Evolutionary conservation across 2,113 vertebrate species (phyloP).

Genomic region (Tachycineta bicolor): DNA sequence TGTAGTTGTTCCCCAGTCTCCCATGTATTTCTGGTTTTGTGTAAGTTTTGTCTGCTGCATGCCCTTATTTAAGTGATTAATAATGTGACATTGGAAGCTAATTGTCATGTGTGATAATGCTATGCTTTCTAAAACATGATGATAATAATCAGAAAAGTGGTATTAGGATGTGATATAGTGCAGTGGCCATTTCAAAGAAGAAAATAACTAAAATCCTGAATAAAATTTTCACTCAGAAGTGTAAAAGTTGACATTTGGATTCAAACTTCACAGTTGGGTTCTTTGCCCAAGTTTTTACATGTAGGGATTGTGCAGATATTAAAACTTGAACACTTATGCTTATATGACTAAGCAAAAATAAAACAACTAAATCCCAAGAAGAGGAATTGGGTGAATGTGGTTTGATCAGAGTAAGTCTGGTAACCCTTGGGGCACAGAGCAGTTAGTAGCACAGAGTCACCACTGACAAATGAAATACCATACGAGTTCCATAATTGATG

Average conservation of each 20-base stretch:
- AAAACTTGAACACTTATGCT: neutral
- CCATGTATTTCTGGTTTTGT: neutral
- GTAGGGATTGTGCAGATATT: neutral
- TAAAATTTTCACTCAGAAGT: neutral
- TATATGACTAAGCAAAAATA: neutral
- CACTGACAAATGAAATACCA: neutral
- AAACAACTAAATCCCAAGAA: neutral
- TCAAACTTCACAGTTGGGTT: neutral
- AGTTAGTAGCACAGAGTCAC: neutral
- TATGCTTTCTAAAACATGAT: neutral
- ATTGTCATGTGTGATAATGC: neutral
- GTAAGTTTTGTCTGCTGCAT: neutral
- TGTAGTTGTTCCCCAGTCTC: neutral
- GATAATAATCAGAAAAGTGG: neutral
- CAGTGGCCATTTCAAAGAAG: neutral
- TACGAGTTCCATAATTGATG: neutral
- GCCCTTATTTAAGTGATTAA: neutral
- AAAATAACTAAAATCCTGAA: neutral
- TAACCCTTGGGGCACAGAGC: neutral
- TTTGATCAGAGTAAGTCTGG: neutral
- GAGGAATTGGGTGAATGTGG: fast-evolving
- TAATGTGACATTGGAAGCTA: neutral
- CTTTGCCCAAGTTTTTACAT: neutral
- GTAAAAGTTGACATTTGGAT: neutral
- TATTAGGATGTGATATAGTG: neutral